These are phyloP conservation scores for Achroia grisella DNA, from an alignment of 1,140 invertebrate genomes.

Conservation along the genomic window DNA sequence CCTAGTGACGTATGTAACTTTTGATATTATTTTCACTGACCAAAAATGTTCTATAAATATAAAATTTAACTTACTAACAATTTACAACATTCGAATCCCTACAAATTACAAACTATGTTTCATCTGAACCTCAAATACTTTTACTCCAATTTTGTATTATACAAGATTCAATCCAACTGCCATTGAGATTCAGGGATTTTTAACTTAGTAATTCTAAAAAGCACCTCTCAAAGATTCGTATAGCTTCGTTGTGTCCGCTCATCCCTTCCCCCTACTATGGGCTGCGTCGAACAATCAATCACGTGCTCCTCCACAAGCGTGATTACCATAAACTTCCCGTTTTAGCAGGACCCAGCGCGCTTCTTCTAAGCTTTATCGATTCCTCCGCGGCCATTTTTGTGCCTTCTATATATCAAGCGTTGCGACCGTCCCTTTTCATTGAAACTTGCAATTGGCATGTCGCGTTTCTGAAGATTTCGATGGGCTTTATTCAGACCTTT, in stretches of 20 bases:
- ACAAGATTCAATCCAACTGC: neutral
- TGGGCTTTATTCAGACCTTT: slow-evolving; percentile 34
- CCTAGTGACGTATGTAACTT: neutral
- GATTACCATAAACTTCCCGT: slow-evolving; percentile 70
- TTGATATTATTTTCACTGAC: too few species aligned
- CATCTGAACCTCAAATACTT: too few species aligned
- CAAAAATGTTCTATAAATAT: too few species aligned
- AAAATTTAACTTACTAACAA: too few species aligned
- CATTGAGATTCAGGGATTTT: slow-evolving; percentile 1
- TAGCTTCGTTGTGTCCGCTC: neutral
- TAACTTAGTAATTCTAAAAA: neutral
- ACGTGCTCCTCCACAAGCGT: slow-evolving; percentile 48
- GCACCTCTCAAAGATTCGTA: slow-evolving; percentile 3
- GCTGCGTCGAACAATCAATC: slow-evolving; percentile 62
- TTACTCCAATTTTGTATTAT: neutral
- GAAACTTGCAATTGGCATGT: slow-evolving; percentile 57
- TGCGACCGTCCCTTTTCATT: slow-evolving; percentile 51
- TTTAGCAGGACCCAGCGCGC: slow-evolving; percentile 53
- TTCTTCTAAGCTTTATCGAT: slow-evolving; percentile 64
- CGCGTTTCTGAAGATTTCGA: slow-evolving; percentile 31
- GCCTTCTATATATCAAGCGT: slow-evolving; percentile 51
- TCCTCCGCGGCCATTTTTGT: slow-evolving; percentile 43
- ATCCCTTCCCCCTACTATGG: slow-evolving; percentile 9
- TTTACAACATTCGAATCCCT: too few species aligned
- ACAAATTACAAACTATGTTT: too few species aligned